These are phyloP conservation scores for Illadopsis cleaveri DNA, from an alignment of 2,113 vertebrate genomes.

Conservation along the genomic window DNA sequence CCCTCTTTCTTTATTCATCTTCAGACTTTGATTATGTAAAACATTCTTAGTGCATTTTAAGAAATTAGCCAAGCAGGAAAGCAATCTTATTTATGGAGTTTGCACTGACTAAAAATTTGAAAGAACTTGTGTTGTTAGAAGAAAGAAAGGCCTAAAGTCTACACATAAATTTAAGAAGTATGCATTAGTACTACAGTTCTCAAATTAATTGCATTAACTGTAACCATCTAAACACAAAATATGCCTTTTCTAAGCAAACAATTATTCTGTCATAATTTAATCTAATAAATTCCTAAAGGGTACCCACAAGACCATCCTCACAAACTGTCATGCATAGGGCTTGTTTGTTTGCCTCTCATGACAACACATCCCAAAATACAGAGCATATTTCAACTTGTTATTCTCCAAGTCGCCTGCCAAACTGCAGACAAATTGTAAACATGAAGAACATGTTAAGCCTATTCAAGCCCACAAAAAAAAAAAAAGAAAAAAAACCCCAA, in stretches of 20 bases:
- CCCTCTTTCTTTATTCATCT: not conserved
- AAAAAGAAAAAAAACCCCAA: not conserved
- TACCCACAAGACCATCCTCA: not conserved
- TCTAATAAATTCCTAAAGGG: slow-evolving; percentile 12
- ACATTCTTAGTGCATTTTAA: not conserved
- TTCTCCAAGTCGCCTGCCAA: not conserved
- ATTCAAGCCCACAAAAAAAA: not conserved
- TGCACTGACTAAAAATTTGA: not conserved
- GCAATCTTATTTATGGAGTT: not conserved
- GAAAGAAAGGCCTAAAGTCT: not conserved
- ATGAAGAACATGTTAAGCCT: slow-evolving; percentile 50
- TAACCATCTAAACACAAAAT: not conserved
- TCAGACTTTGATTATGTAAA: no score
- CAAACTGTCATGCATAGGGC: not conserved
- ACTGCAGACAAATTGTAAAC: slow-evolving; percentile 18
- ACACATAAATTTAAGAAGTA: not conserved
- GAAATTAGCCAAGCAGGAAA: not conserved
- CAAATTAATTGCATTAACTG: not conserved
- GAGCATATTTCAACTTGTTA: slow-evolving; percentile 51
- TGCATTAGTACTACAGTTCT: not conserved
- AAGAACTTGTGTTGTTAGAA: not conserved
- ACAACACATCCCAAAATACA: slow-evolving; percentile 24
- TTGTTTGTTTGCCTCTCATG: slow-evolving; percentile 54
- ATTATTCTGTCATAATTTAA: slow-evolving; percentile 21
- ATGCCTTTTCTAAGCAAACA: not conserved